A percentile compares a stretch with the other conserved stretches of the same genome.
Evolutionary conservation across 2,888 invertebrate species (phyloP).

Genomic region (Acrobasis repandana): DNA sequence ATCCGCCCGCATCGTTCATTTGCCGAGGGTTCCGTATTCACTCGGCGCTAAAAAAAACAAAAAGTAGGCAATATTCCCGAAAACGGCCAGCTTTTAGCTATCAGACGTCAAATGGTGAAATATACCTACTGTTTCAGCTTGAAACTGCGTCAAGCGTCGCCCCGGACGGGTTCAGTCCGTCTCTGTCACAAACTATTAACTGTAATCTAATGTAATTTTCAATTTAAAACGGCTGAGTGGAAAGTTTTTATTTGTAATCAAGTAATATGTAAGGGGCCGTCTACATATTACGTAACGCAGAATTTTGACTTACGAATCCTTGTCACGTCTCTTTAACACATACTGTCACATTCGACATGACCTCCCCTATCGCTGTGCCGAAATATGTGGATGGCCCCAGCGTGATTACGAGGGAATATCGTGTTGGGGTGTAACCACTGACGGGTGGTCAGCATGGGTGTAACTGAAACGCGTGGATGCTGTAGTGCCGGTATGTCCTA

Average conservation of each 20-base stretch:
- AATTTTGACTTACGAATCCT: too few relatives aligned
- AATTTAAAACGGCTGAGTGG: too few relatives aligned
- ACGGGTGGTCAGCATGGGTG: background rate
- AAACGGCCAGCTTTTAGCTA: conserved; percentile 40
- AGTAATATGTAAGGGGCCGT: too few relatives aligned
- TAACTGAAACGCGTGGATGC: background rate
- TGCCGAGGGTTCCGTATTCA: conserved; percentile 28
- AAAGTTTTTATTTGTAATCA: conserved; percentile 33
- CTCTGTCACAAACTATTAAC: too few relatives aligned
- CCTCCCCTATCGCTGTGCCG: too few relatives aligned
- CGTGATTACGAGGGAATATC: conserved; percentile 46
- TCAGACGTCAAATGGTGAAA: conserved; percentile 30
- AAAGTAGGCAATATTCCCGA: conserved; percentile 32
- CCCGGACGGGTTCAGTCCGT: too few relatives aligned
- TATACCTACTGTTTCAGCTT: conserved; percentile 27
- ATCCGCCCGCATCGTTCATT: conserved; percentile 35
- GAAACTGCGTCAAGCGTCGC: too few relatives aligned
- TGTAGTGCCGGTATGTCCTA: background rate
- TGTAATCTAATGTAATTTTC: too few relatives aligned
- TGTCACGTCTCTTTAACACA: too few relatives aligned
- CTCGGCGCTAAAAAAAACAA: background rate
- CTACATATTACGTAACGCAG: too few relatives aligned
- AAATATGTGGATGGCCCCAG: too few relatives aligned
- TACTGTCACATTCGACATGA: too few relatives aligned
- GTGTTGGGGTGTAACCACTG: background rate